Evolutionary conservation across 2,113 vertebrate species (phyloP), one percentile per base, ranked within the genome.

Genomic region (Epinephelus fuscoguttatus): DNA sequence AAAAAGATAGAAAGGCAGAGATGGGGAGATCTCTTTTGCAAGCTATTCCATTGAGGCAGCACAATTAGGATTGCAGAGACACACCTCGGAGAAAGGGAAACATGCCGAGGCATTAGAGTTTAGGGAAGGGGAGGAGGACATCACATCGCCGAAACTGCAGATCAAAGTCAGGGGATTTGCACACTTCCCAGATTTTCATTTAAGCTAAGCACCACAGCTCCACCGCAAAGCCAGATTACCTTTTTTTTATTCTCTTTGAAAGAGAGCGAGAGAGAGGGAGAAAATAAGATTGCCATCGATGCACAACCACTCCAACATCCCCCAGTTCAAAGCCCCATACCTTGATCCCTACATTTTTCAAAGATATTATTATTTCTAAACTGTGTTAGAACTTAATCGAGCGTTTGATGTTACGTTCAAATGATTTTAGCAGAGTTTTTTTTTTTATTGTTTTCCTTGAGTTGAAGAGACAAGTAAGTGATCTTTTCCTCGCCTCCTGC

Each of bases 91-190:
- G 84, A 82, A 84, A 84, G 70, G 64, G 77, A 80, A 91, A 88
- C 90, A 91, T 64, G 79, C 67, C 17, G 74, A 84, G 84, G 88
- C 74, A 84, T 87, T 84, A 77, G 82, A 85, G 91, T 90, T 88
- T 88, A 86, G 84, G 78, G 75, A 64, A 71, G 78, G 85, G 86
- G 81, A 86, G 89, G 88, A 89, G 84, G 87, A 87, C 81, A 60
- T 83, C 79, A 23, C 68, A 71, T 87, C 33, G 62, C 67, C 53
- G 71, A 89, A 84, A 88, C 81, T 70, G 78, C 78, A 93, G 92
- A 92, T 94, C 89, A 94, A 93, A 94, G 92, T 85, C 78, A 23
- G 66, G 53, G 87, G 91, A 92, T 91, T 93, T 90, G 79, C 86
- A 91, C 84, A 90, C 77, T 86, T 85, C 75, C 84, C 81, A 62